Conservation (phyloP, 1,140 invertebrate genomes). For the Diplogasteroides magnus region DNA sequence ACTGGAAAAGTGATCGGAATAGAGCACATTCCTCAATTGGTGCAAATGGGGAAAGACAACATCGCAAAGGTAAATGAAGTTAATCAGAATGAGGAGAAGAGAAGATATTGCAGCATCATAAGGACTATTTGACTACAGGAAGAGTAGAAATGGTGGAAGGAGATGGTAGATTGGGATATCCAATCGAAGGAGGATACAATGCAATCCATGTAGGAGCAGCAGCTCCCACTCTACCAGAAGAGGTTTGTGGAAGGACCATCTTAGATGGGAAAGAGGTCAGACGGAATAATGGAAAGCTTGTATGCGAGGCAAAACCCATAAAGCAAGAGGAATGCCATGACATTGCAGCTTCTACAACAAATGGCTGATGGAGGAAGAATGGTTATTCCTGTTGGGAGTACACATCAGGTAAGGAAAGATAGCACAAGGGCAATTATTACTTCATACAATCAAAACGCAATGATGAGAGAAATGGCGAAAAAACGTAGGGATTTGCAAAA, state of each 20-base stretch:
- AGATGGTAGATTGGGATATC: slow-evolving; percentile 75
- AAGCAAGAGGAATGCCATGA: background rate
- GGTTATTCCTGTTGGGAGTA: slow-evolving; percentile 76
- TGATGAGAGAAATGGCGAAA: no score
- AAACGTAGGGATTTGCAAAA: no score
- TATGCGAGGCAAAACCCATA: slow-evolving; percentile 1
- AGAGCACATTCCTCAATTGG: slow-evolving; percentile 82
- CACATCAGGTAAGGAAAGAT: slow-evolving; percentile 64
- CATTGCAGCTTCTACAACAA: slow-evolving; percentile 65
- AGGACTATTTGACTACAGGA: background rate
- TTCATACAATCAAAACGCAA: no score
- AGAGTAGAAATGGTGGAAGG: slow-evolving; percentile 10
- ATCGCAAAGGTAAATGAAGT: slow-evolving; percentile 61
- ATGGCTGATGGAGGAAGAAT: slow-evolving; percentile 77
- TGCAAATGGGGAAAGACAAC: slow-evolving; percentile 70
- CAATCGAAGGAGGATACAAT: slow-evolving; percentile 72
- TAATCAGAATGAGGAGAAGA: background rate
- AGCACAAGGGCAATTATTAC: no score
- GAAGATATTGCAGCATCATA: background rate
- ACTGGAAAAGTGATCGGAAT: slow-evolving; percentile 77
- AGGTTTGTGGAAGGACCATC: slow-evolving; percentile 60
- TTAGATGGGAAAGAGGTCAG: background rate
- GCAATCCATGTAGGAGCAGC: slow-evolving; percentile 92
- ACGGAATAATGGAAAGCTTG: slow-evolving; percentile 1
- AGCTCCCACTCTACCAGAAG: slow-evolving; percentile 70